Percentiles rank a stretch among this genome's conserved stretches.
These are phyloP conservation scores for Rallus limicola DNA, from an alignment of 2,113 vertebrate genomes.

Conservation along the genomic window DNA sequence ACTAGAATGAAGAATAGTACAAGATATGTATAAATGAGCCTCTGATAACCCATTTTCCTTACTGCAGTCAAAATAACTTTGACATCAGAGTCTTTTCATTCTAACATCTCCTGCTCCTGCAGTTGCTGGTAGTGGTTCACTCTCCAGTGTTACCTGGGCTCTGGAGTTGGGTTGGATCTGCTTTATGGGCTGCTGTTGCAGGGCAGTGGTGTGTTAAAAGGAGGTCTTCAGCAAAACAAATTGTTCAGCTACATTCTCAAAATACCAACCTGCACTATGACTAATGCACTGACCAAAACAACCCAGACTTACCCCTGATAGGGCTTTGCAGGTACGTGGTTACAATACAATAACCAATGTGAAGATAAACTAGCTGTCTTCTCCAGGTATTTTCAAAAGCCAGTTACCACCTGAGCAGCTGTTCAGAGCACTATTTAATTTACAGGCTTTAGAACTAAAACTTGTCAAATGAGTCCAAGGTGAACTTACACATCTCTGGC, in stretches of 20 bases:
- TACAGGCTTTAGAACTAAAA: not conserved
- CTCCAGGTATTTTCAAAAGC: not conserved
- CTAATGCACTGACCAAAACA: not conserved
- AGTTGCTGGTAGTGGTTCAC: not conserved
- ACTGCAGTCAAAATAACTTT: not conserved
- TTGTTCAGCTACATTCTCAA: not conserved
- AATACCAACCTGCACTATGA: not conserved
- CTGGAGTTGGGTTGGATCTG: not conserved
- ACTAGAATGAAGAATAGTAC: not conserved
- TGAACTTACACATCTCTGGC: not conserved
- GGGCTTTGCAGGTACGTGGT: not conserved
- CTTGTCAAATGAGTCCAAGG: not conserved
- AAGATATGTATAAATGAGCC: not conserved
- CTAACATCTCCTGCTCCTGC: not conserved
- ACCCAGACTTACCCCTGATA: not conserved
- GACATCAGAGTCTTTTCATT: not conserved
- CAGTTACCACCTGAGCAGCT: not conserved
- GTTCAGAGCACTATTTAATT: not conserved
- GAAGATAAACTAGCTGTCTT: not conserved
- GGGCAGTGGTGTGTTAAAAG: not conserved
- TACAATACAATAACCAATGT: not conserved
- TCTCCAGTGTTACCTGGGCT: fast-evolving
- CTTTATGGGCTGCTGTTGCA: not conserved
- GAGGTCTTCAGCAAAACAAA: not conserved
- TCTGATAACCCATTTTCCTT: not conserved